A percentile compares a stretch with the other conserved stretches of the same genome.
Evolutionary conservation across 2,888 invertebrate genomes (phyloP).

Genomic region (Drosophila niveifrons): DNA sequence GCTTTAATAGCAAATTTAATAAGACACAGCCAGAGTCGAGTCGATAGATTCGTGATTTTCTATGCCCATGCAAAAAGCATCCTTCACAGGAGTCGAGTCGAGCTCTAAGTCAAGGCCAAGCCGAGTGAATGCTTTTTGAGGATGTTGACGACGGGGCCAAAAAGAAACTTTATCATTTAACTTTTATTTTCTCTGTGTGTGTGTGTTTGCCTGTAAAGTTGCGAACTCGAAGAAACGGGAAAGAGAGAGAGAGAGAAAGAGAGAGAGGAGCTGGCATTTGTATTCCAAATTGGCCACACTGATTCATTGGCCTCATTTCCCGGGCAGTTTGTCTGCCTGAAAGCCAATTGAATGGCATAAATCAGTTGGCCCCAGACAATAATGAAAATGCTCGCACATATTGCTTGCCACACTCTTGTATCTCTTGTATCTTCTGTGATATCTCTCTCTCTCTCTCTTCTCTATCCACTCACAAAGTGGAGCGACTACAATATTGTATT

Average conservation of each 20-base stretch:
- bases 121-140: not conserved
- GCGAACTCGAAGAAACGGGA: no score
- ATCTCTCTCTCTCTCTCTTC: no score
- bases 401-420: constrained; percentile 19
- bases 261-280: constrained; percentile 37
- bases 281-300: constrained; percentile 58
- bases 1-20: no score
- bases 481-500: constrained; percentile 5
- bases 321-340: constrained; percentile 60
- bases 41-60: no score
- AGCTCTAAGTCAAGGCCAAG: constrained; percentile 21
- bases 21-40: no score
- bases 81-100: not conserved
- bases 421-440: not conserved
- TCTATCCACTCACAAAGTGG: not conserved
- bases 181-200: constrained; percentile 20
- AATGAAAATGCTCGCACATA: constrained; percentile 57
- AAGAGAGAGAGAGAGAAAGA: not conserved
- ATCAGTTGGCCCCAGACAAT: constrained; percentile 65
- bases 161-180: constrained; percentile 24
- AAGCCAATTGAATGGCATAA: constrained; percentile 70
- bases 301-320: constrained; percentile 70
- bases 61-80: constrained; percentile 2
- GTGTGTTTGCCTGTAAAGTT: constrained; percentile 23
- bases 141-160: constrained; percentile 11